phyloP scores from a whole-genome alignment of 2,113 vertebrate species.

The Nettapus auritus region DNA sequence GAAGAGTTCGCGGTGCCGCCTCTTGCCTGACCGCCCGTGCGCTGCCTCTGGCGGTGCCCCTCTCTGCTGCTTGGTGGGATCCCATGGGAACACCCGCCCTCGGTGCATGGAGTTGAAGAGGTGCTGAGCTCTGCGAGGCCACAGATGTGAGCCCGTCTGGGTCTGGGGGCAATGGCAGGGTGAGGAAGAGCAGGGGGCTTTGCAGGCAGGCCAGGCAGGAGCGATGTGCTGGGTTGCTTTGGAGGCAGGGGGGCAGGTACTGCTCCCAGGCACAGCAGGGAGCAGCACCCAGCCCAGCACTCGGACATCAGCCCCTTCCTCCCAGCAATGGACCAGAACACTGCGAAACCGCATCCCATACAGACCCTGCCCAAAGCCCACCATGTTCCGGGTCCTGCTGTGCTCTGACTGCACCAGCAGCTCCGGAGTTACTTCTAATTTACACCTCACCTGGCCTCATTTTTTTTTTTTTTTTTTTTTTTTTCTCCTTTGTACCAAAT shows the following conservation, averaged over 20 bases:
- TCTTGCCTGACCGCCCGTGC: no score
- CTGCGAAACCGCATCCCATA: not conserved
- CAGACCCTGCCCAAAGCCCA: not conserved
- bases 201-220: not conserved
- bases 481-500: not conserved
- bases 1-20: not conserved
- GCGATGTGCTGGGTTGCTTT: not conserved
- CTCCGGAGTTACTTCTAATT: conserved; percentile 31
- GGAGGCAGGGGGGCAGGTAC: not conserved
- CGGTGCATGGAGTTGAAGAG: no score
- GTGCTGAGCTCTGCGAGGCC: no score
- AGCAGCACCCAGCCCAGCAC: not conserved
- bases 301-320: not conserved
- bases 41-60: no score
- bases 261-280: not conserved
- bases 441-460: conserved; percentile 29
- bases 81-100: no score
- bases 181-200: not conserved
- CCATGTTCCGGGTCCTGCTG: accelerated
- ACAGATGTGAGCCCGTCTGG: no score
- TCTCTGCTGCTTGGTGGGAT: no score
- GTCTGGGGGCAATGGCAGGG: no score
- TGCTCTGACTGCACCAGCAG: not conserved
- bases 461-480: not conserved
- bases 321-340: not conserved